Evolutionary conservation across 2,888 invertebrate genomes (phyloP).

Genomic region (Euplexia lucipara): DNA sequence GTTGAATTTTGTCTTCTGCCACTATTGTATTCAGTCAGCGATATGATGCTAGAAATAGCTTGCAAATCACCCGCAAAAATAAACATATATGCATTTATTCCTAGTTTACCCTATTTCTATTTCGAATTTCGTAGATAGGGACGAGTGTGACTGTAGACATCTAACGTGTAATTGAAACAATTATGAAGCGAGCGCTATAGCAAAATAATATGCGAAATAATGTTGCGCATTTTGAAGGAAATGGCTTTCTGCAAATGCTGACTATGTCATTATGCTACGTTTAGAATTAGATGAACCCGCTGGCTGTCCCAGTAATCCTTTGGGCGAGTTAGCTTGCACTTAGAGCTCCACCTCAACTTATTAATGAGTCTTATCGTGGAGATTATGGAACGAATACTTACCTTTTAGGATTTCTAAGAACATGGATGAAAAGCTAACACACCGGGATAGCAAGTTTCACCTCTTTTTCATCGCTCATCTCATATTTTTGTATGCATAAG

Average conservation of each 20-base stretch:
- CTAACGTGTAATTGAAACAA: constrained; percentile 28
- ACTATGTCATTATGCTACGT: constrained; percentile 34
- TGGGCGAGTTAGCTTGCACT: constrained; percentile 33
- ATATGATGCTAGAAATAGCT: too few relatives aligned
- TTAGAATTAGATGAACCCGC: constrained; percentile 13
- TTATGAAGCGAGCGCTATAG: constrained; percentile 17
- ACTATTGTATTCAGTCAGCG: background rate
- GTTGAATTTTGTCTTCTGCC: constrained; percentile 1
- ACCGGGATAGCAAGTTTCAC: background rate
- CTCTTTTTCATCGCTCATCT: background rate
- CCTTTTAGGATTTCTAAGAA: background rate
- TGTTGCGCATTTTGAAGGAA: constrained; percentile 26
- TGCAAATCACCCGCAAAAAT: too few relatives aligned
- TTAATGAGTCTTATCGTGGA: constrained; percentile 27
- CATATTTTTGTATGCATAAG: background rate
- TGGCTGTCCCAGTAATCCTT: constrained; percentile 45
- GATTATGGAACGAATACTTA: constrained; percentile 25
- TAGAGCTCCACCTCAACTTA: constrained; percentile 24
- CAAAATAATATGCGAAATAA: constrained; percentile 31
- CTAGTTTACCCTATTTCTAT: too few relatives aligned
- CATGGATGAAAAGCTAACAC: background rate
- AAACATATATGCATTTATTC: too few relatives aligned
- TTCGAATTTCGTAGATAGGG: constrained; percentile 12
- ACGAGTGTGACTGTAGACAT: background rate
- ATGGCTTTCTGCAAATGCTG: constrained; percentile 36